Base-by-base conservation (phyloP, 2,888 invertebrate species). In the Metopia argyrocephala region DNA sequence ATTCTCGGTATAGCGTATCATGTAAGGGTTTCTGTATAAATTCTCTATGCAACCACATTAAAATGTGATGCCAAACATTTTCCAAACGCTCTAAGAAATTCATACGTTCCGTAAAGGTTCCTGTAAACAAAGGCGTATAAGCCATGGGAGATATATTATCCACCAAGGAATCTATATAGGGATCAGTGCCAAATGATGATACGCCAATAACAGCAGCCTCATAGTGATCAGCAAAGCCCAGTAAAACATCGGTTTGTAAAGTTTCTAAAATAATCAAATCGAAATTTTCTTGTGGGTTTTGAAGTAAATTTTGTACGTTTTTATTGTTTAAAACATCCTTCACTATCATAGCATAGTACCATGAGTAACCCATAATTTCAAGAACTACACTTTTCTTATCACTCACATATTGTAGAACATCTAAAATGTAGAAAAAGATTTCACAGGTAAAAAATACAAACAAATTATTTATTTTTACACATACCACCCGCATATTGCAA, bases 191-290 rank as follows among this genome's bases (percentile, higher is more conserved):
- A 65, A 48, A 86, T 6, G 85, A 84, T 0, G 85, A 85, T 12
- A 87, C 80, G 0, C 88, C 88, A 9, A 85, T 82, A 0, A 85
- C 45, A 0, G 85, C 84, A 0, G 89, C 88, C 66, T 86, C 85
- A 12, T 87, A 89, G 12, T 85, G 85, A 9, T 87, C 84, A 0
- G 84, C 86, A 15, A 89, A 68, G 0, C 87, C 90, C 52, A 86
- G 86, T 2, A 90, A 62, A 1, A 89, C 86, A 57, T 91, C 90
- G 38, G 83, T 86, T 23, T 87, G 82, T 23, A 90, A 83, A 6
- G 87, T 83, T 54, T 91, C 90, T 3, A 87, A 82, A 3, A 91
- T 83, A 0, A 91, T 84, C 12, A 91, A 69, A 80, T 91, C 91
- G 45, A 89, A 91, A 0, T 82, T 50, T 7, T 85, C 86, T 64